Conservation (phyloP, 2,113 vertebrate genomes). For the Pongo pygmaeus region DNA sequence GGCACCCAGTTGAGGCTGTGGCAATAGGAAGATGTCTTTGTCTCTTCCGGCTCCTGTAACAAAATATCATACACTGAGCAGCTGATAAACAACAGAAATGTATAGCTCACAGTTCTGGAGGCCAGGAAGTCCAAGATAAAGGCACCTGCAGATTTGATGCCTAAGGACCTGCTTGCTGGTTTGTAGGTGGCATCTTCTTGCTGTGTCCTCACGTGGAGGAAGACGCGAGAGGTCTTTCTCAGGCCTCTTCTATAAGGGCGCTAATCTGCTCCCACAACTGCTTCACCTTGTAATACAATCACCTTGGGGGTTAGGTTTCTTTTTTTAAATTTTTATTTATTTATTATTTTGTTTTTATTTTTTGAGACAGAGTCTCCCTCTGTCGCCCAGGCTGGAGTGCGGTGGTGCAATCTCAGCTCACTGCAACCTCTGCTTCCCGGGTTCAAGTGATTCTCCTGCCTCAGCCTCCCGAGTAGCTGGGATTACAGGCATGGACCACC, state of each 20-base stretch:
- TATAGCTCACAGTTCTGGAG: not conserved
- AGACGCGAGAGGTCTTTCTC: not conserved
- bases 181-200: not conserved
- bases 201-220: not conserved
- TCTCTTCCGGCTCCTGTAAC: not conserved
- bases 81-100: not conserved
- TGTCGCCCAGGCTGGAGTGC: too few relatives aligned
- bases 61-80: accelerated
- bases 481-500: too few relatives aligned
- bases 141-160: not conserved
- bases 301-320: not conserved
- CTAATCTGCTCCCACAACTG: not conserved
- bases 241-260: not conserved
- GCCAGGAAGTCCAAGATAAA: too few relatives aligned
- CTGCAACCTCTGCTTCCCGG: too few relatives aligned
- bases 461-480: too few relatives aligned
- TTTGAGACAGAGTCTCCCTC: too few relatives aligned
- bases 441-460: too few relatives aligned
- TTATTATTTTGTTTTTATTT: too few relatives aligned
- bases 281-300: not conserved
- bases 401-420: too few relatives aligned
- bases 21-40: not conserved
- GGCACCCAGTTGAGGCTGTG: accelerated
- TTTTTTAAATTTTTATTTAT: too few relatives aligned
- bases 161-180: not conserved